Conservation (phyloP, 2,888 invertebrate species). For the Orchesella flavescens region DNA sequence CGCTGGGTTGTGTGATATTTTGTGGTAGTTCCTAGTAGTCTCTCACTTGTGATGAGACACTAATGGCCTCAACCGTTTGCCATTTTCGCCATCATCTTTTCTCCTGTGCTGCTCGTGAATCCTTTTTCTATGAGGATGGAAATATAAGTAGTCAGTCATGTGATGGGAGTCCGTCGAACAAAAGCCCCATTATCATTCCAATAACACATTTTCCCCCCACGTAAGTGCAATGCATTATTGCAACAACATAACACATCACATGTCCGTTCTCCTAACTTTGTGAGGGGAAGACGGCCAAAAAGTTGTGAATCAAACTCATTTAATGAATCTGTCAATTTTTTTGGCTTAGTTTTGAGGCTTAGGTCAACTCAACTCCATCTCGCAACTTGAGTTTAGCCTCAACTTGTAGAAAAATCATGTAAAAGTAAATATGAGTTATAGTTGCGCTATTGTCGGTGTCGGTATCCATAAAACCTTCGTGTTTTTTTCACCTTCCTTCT, state of each 20-base stretch:
- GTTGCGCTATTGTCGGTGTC: too few species aligned
- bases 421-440: too few species aligned
- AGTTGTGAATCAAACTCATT: conserved; percentile 49
- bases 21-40: neutral
- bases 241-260: too few species aligned
- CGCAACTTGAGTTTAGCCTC: too few species aligned
- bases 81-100: conserved; percentile 7
- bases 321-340: conserved; percentile 53
- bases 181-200: conserved; percentile 38
- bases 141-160: neutral
- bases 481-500: neutral
- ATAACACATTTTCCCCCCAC: neutral
- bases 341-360: neutral
- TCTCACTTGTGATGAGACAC: conserved; percentile 25
- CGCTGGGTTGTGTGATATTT: neutral
- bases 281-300: neutral
- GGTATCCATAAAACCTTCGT: neutral
- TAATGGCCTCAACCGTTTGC: conserved; percentile 45
- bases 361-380: too few species aligned
- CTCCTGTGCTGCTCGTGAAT: neutral
- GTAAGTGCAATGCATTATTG: neutral
- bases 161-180: conserved; percentile 12
- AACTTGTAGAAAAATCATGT: too few species aligned
- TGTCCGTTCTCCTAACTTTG: too few species aligned
- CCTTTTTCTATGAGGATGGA: neutral